These are phyloP conservation scores for Setipinna tenuifilis DNA, from an alignment of 2,797 vertebrate species.

Conservation along the genomic window DNA sequence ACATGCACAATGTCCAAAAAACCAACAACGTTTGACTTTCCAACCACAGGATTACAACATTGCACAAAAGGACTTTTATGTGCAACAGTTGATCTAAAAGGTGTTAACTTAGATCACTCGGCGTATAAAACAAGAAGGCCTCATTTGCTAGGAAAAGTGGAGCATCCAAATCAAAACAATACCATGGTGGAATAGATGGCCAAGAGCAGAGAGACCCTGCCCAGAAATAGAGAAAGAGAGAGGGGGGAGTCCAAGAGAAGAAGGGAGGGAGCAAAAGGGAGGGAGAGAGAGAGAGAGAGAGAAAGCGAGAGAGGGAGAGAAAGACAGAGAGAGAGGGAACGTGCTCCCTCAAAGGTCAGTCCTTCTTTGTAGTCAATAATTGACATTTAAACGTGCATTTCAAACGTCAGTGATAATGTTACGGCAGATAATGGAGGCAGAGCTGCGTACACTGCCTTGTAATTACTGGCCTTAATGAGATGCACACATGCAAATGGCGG, in stretches of 20 bases:
- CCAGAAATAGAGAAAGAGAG: conserved; percentile 31
- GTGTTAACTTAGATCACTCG: conserved; percentile 4
- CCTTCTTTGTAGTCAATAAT: conserved; percentile 91
- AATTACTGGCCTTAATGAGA: conserved; percentile 96
- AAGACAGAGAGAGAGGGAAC: conserved; percentile 61
- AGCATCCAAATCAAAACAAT: conserved; percentile 17
- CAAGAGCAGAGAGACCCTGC: neutral
- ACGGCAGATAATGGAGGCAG: conserved; percentile 87
- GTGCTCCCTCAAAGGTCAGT: conserved; percentile 91
- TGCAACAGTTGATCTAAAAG: conserved; percentile 19
- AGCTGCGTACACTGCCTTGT: conserved; percentile 87
- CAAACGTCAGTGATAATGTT: conserved; percentile 92
- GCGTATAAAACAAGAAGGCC: neutral
- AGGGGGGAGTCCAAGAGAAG: conserved; percentile 45
- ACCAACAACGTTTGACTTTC: neutral
- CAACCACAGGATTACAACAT: neutral
- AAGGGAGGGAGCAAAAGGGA: conserved; percentile 34
- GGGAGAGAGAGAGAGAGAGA: conserved; percentile 64
- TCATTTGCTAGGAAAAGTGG: conserved; percentile 1
- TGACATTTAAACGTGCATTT: conserved; percentile 98
- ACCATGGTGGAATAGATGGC: neutral
- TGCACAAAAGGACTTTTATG: conserved; percentile 7
- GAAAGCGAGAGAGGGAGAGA: conserved; percentile 62
- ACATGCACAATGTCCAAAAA: neutral
- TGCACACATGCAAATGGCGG: conserved; percentile 98